Base-by-base conservation (phyloP, 2,888 invertebrate genomes). In the Aphidoletes aphidimyza region DNA sequence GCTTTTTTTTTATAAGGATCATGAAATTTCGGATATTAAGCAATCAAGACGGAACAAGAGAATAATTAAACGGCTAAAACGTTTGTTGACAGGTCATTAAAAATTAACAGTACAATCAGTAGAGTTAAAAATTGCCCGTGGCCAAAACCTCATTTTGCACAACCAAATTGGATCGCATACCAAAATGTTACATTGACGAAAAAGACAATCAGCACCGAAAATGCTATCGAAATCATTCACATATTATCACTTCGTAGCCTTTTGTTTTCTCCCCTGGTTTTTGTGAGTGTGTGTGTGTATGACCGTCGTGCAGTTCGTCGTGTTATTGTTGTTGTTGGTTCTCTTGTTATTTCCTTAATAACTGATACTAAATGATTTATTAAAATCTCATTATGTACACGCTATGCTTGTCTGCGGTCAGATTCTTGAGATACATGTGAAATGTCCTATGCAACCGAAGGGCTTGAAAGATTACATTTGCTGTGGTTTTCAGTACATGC, bases 351-450 rank as follows among this genome's bases (percentile, higher is more conserved):
- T 69, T 69, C 69, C 34, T 34, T 81, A 81, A 81, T 81, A 81
- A 81, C 81, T 81, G 37, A 81, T 81, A 81, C 37, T 81, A 81
- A 69, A 81, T 81, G 81, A 81, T 81, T 81, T 81, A 81, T 81
- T 81, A 81, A 81, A 81, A 81, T 81, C 37, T 37, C 81, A 81
- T 81, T 81, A 81, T 30, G 37, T 37, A 81, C 81, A 81, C 81
- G 81, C 81, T 37, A 81, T 81, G 37, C 81, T n/a, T 81, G 37
- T 81, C 81, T 81, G 81, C 19, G 78, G 8, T 26, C 54, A 26
- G 54, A 54, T 54, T 54, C 22, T 54, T 54, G 54, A 54, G n/a
- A n/a, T n/a, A n/a, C n/a, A n/a, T n/a, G n/a, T 54, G 22, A 22
- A 47, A 47, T 14, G n/a, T 3, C n/a, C 54, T 54, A 54, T 22